Evolutionary conservation across 1,140 invertebrate genomes (phyloP), one percentile per base, ranked within the genome.

Genomic region (Eufriesea mexicana): DNA sequence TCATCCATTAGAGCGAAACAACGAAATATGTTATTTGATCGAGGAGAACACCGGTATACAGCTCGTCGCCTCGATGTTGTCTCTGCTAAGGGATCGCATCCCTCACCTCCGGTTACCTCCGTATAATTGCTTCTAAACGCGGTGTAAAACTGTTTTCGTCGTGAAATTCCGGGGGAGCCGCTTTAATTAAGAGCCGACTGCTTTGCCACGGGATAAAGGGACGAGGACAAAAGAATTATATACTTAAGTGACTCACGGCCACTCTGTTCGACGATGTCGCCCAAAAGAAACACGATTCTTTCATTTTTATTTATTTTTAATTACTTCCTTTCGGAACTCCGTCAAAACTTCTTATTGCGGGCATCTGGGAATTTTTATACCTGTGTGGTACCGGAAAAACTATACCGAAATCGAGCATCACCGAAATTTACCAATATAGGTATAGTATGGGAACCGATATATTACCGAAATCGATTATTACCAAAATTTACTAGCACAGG

Each of bases 101-200:
- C 7, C 74, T 47, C 45, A n/a, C 2, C n/a, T 18, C 7, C 20
- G 66, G 45, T 18, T 25, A 82, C 42, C 18, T 62, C 55, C 16
- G 54, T 83, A 84, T 80, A 81, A 86, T 84, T 85, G 77, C 68
- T 81, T 81, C 45, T 72, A 59, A 68, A 80, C 28, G 66, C 47
- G 59, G 25, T 76, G 64, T 85, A 81, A 81, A 86, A 76, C 35
- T 81, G 45, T 86, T 51, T 28, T 59, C n/a, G 49, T 75, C 76
- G 23, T 28, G 35, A 61, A 80, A 61, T 64, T 18, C 42, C 62
- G 55, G 18, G 23, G n/a, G 57, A 51, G 54, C 59, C 55, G 25
- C 42, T 86, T 86, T 76, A 86, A 86, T 86, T 85, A 76, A 57
- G 16, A 75, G 59, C 51, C 57, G 64, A 71, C 62, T 61, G 28